Evolutionary conservation across 1,140 invertebrate species (phyloP), one percentile per base, ranked within the genome.

Genomic region (Ceratosolen fusciceps): DNA sequence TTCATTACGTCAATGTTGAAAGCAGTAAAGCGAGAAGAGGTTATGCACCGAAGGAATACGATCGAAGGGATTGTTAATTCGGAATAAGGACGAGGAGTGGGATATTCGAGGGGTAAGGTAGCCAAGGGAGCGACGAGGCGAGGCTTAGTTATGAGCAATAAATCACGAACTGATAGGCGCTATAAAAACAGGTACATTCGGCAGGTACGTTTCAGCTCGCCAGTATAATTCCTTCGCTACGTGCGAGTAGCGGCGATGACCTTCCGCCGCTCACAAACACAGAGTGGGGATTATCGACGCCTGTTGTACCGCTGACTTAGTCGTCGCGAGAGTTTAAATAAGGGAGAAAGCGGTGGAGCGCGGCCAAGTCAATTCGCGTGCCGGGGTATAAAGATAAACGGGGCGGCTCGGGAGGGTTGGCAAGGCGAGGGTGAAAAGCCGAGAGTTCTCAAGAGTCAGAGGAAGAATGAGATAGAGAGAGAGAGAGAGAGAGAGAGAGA

Each of bases 251-350:
- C 80, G 81, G 82, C 74, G 85, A 81, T 86, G 84, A 85, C 84
- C 85, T 85, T 85, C 85, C 83, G 75, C 74, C 73, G 76, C 58
- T 72, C 37, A 74, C 81, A 77, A 21, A n/a, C 34, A 49, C 39
- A 14, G 12, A 80, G 81, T 76, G 82, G 85, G 82, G 85, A 82
- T 83, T 83, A 86, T 83, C 82, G 81, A 82, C 74, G 74, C 21
- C 43, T 26, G 2, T 52, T 2, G 68, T 52, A 31, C 24, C n/a
- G 43, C 56, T 34, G 74, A n/a, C 34, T 43, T 19, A 24, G 1
- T 21, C 31, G 74, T 37, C 65, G 14, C 14, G 43, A n/a, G n/a
- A n/a, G 68, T 39, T 62, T 39, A 39, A 73, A 65, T 49, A 72
- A 73, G 77, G 77, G 68, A 70, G 39, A 79, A 71, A 79, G 70